Evolutionary conservation across 2,888 invertebrate species (phyloP), one percentile per base, ranked within the genome.

Genomic region (Cartodere bifasciata): DNA sequence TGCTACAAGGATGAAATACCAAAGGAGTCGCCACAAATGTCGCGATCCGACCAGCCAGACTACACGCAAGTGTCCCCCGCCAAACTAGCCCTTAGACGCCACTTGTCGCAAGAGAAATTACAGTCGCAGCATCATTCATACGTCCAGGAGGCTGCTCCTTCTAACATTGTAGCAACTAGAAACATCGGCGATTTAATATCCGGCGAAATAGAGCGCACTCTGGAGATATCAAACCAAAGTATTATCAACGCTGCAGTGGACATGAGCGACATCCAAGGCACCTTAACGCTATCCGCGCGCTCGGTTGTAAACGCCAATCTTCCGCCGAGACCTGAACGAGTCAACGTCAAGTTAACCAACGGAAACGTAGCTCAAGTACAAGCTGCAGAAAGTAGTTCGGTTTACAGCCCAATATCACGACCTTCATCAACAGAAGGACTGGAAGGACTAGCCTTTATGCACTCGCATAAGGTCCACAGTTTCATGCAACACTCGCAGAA

Each of bases 111-210:
- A 60, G 86, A 87, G 62, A 81, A 85, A 50, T 64, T 85, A 3
- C 68, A 72, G 21, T 68, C 72, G 35, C 71, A 70, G 43, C 60
- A 68, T 47, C 41, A 40, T 21, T 31, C 33, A 13, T 26, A 44
- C 16, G 43, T 46, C 4, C 43, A 40, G 29, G 32, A 23, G 13
- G 32, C 23, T 14, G 49, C 43, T 29, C 52, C 51, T 28, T n/a
- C n/a, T 23, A 62, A 53, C 9, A 42, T 67, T 33, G 61, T 71
- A 13, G 71, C 73, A 17, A 72, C 80, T 36, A 71, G 86, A 49
- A 87, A 86, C 28, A 86, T 88, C 49, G 86, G 86, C 9, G 87
- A 88, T 62, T 67, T 88, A 43, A 83, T 88, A 42, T 85, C 81
- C 52, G 83, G 83, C 6, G 88, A 88, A 67, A 87, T 88, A 46